Conservation (phyloP, 2,888 invertebrate genomes). For the Eupithecia tripunctaria region DNA sequence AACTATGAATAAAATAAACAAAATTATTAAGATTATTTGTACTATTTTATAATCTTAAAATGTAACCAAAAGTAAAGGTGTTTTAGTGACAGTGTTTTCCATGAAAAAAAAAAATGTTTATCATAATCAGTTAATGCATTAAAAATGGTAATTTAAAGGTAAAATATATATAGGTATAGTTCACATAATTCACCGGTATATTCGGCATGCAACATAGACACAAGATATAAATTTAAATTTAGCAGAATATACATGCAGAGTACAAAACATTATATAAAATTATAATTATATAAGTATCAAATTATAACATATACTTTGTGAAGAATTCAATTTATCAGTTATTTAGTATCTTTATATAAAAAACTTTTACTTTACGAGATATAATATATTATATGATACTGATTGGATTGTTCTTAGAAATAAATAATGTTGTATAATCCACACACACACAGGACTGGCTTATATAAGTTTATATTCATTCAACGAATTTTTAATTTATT, state of each 20-base stretch:
- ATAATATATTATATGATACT: background rate
- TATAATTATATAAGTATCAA: too few relatives aligned
- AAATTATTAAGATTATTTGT: background rate
- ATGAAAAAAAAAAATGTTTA: too few relatives aligned
- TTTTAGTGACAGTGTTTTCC: background rate
- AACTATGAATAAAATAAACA: slow-evolving; percentile 11
- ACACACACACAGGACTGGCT: background rate
- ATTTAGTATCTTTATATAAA: background rate
- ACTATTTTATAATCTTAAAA: background rate
- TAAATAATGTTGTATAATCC: background rate
- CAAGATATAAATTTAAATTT: too few relatives aligned
- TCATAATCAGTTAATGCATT: too few relatives aligned
- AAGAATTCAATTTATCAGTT: background rate
- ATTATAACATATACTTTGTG: background rate
- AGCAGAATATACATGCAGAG: too few relatives aligned
- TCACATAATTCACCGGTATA: too few relatives aligned
- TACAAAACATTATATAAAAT: too few relatives aligned
- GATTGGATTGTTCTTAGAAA: too few relatives aligned
- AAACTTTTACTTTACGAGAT: background rate
- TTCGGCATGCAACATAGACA: too few relatives aligned
- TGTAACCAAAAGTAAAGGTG: background rate
- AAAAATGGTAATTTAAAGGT: too few relatives aligned
- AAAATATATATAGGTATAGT: too few relatives aligned
- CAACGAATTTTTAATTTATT: background rate
- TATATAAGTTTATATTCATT: background rate